phyloP scores from a whole-genome alignment of 2,888 invertebrate genomes.

The Drosophila kuntzei region DNA sequence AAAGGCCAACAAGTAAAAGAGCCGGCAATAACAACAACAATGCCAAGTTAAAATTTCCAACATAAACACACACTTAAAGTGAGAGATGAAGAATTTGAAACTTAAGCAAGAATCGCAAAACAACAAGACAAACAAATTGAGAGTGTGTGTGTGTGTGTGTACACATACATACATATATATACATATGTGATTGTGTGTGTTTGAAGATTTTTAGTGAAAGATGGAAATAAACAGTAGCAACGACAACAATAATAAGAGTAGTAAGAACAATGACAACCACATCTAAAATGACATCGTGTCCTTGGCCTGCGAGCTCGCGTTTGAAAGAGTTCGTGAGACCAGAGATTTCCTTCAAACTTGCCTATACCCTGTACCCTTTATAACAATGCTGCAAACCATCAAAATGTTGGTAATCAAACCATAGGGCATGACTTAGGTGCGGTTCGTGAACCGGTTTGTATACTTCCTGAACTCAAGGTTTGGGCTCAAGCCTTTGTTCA shows the following conservation, averaged over 20 bases:
- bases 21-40: slow-evolving; percentile 42
- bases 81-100: slow-evolving; percentile 27
- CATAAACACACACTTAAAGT: slow-evolving; percentile 50
- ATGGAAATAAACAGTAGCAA: slow-evolving; percentile 32
- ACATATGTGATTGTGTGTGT: neutral
- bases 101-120: slow-evolving; percentile 44
- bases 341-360: slow-evolving; percentile 17
- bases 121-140: slow-evolving; percentile 38
- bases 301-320: slow-evolving; percentile 35
- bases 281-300: slow-evolving; percentile 33
- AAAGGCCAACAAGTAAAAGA: slow-evolving; percentile 50
- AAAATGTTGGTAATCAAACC: no score
- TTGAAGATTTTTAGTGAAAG: slow-evolving; percentile 41
- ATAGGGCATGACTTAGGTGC: no score
- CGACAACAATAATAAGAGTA: slow-evolving; percentile 13
- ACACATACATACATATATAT: slow-evolving; percentile 4
- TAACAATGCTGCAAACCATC: no score
- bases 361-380: neutral
- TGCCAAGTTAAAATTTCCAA: slow-evolving; percentile 38
- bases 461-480: no score
- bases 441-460: no score
- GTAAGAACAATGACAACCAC: slow-evolving; percentile 24
- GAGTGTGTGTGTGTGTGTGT: slow-evolving; percentile 6
- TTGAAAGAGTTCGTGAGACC: slow-evolving; percentile 6
- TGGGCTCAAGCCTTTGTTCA: no score